Evolutionary conservation across 2,113 vertebrate genomes (phyloP), one percentile per base, ranked within the genome.

Genomic region (Aegotheles bennettii): DNA sequence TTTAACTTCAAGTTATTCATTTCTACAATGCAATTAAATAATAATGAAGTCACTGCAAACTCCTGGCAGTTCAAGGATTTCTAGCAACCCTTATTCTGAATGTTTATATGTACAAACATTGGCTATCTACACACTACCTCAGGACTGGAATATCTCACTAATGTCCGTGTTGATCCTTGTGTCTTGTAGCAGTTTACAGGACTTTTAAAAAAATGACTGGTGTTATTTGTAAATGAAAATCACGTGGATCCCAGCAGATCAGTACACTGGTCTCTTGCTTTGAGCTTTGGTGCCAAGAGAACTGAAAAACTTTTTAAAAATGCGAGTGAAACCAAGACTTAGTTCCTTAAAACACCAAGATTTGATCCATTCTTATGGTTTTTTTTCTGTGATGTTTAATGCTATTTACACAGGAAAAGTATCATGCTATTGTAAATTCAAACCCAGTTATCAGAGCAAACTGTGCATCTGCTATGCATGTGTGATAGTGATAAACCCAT

Each of bases 51-150:
- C 25, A 38, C 28, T 65, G 12, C 4, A 79, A 73, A 53, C 2
- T 14, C 11, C 9, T 50, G n/a, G 15, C 64, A 3, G 5, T n/a
- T 60, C 45, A 81, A 78, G 14, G 15, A 54, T 47, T 77, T 84
- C 59, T 77, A 57, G 5, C 9, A 36, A 5, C 8, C 13, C 23
- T 60, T 87, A 40, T 69, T 90, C 51, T 70, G 45, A 76, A 25
- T 0, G 0, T 13, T 78, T 53, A 4, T 23, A 29, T 7, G 4
- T 54, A 6, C 69, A n/a, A 84, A 0, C 16, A 54, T 16, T 45
- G 28, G 6, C 33, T 86, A 15, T 16, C 45, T 73, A 24, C 20
- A 13, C 14, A 10, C 15, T 76, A 12, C 6, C 47, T 76, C 45
- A 65, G 6, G n/a, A 59, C 19, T 76, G 76, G 53, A 61, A 85